Conservation (phyloP, 30 jellyfish, hydroid and myxozoan species). For the Aurelia sp. region DNA sequence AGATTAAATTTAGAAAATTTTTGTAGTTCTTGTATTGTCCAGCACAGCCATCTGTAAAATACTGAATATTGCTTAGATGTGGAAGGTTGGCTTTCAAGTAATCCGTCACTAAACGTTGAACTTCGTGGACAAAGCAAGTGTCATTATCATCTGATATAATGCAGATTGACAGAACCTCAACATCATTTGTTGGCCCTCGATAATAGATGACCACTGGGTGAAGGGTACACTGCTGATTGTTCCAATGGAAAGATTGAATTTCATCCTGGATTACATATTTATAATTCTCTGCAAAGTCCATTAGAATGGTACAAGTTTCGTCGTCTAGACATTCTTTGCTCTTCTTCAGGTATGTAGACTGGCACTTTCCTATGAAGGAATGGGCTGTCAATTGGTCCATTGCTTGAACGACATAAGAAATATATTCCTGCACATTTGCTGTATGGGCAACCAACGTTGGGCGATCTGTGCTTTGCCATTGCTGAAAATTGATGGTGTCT, state of each 20-base stretch:
- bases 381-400: conserved; percentile 35
- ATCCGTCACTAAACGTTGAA: conserved; percentile 4
- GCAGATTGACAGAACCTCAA: conserved; percentile 25
- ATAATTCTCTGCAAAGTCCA: conserved; percentile 54
- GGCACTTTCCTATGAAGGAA: conserved; percentile 44
- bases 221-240: conserved; percentile 43
- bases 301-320: background rate
- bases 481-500: conserved; percentile 41
- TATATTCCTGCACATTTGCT: conserved; percentile 10
- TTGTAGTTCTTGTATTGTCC: conserved; percentile 56
- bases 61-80: conserved; percentile 5
- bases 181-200: conserved; percentile 4
- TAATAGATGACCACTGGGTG: conserved; percentile 52
- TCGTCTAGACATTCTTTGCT: conserved; percentile 13
- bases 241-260: conserved; percentile 55
- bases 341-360: conserved; percentile 32
- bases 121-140: conserved; percentile 46
- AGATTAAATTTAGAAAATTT: conserved; percentile 18
- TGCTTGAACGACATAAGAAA: conserved; percentile 11
- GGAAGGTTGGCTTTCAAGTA: conserved; percentile 19
- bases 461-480: conserved; percentile 64
- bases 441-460: conserved; percentile 15
- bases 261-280: conserved; percentile 43
- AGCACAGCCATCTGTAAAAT: conserved; percentile 66
- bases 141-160: conserved; percentile 58